Percentiles rank a stretch among this genome's conserved stretches.
These are phyloP conservation scores for Scyliorhinus canicula DNA, from an alignment of 2,797 vertebrate species.

Conservation along the genomic window DNA sequence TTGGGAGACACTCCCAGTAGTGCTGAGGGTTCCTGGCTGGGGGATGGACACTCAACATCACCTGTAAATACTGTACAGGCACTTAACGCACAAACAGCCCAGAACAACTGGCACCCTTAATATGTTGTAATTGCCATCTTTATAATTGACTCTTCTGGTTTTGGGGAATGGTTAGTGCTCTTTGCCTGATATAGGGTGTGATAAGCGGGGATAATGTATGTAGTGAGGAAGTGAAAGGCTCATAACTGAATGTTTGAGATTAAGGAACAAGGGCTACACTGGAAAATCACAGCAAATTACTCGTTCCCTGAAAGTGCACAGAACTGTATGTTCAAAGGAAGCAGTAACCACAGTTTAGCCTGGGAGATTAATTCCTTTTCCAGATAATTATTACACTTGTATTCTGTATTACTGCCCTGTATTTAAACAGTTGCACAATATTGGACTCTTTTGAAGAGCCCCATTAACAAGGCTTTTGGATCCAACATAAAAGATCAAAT, in stretches of 20 bases:
- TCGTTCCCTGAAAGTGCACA: neutral
- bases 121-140: neutral
- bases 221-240: neutral
- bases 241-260: neutral
- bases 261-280: neutral
- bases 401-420: neutral
- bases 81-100: neutral
- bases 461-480: neutral
- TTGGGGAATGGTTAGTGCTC: neutral
- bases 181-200: neutral
- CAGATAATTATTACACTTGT: neutral
- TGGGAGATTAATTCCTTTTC: neutral
- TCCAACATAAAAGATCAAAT: neutral
- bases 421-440: slow-evolving; percentile 4
- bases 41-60: neutral
- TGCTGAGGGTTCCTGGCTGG: neutral
- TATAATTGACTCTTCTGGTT: neutral
- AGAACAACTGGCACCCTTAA: neutral
- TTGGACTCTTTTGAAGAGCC: neutral
- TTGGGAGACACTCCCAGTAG: neutral
- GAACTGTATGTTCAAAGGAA: neutral
- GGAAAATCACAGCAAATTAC: neutral
- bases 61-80: neutral
- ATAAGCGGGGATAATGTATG: neutral
- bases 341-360: neutral